Percentiles rank a stretch among this genome's conserved stretches.
Conservation (phyloP, 2,113 vertebrate genomes). For the Petrocephalus microphthalmus region DNA sequence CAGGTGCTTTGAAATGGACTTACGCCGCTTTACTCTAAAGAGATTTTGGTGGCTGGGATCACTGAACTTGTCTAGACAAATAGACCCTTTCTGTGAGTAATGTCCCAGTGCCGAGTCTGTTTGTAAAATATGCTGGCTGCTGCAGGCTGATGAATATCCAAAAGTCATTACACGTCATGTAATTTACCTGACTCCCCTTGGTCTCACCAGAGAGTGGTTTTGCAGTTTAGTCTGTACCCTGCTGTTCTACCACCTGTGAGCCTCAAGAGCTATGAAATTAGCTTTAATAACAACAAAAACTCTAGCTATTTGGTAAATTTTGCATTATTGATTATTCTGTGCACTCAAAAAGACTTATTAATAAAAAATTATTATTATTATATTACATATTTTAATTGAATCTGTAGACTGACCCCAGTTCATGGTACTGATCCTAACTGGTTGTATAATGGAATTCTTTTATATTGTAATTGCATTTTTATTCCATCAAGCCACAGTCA, state of each 20-base stretch:
- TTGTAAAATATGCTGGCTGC: neutral
- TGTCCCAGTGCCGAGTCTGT: neutral
- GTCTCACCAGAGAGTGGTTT: conserved; percentile 1
- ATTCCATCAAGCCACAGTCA: no score
- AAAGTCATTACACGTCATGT: neutral
- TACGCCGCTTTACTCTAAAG: neutral
- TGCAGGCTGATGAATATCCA: conserved; percentile 11
- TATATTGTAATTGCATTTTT: no score
- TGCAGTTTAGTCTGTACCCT: conserved; percentile 21
- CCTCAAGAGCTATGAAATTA: conserved; percentile 21
- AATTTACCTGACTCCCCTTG: neutral
- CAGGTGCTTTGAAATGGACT: conserved; percentile 1
- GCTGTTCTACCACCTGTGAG: conserved; percentile 35
- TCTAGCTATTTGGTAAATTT: conserved; percentile 18
- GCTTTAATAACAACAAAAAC: conserved; percentile 40
- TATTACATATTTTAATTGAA: neutral
- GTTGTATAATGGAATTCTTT: neutral
- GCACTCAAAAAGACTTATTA: neutral
- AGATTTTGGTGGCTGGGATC: neutral
- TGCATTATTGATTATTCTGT: conserved; percentile 1
- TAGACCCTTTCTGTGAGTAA: neutral
- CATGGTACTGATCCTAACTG: neutral
- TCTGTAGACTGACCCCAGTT: neutral
- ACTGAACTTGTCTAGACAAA: neutral
- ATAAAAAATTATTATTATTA: neutral